Percentiles rank a stretch among this genome's conserved stretches.
Conservation (phyloP, 2,113 vertebrate genomes). For the Tor tambroides region DNA sequence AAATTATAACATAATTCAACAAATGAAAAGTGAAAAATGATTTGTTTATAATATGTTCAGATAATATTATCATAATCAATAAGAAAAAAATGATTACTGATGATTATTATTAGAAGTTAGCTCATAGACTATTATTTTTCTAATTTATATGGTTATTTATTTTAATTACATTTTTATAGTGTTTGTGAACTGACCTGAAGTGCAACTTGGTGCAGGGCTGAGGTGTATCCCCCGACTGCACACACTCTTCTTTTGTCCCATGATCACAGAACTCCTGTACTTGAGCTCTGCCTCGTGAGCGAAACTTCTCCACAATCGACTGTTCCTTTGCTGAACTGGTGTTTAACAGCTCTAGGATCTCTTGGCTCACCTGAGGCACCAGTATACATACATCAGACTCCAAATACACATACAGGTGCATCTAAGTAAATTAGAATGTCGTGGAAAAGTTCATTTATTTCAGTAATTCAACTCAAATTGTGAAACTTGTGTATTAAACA, state of each 20-base stretch:
- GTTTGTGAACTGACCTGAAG: constrained; percentile 80
- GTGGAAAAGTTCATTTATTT: too few species aligned
- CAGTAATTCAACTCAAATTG: too few species aligned
- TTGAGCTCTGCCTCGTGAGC: constrained; percentile 89
- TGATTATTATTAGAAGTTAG: background rate
- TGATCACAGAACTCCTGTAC: constrained; percentile 95
- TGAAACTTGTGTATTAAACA: too few species aligned
- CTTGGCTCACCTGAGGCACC: constrained; percentile 83
- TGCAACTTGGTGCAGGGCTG: constrained; percentile 89
- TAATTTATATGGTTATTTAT: background rate
- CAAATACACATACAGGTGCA: background rate
- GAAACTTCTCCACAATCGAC: constrained; percentile 93
- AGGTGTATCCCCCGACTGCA: constrained; percentile 82
- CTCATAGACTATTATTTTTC: background rate
- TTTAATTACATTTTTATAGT: background rate
- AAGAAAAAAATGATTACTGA: background rate
- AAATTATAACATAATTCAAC: background rate
- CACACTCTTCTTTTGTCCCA: constrained; percentile 92
- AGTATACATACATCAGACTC: background rate
- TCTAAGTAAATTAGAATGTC: too few species aligned
- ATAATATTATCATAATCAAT: background rate
- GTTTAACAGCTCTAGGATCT: constrained; percentile 91
- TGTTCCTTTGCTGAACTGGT: constrained; percentile 93
- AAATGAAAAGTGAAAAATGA: background rate
- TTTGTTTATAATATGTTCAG: background rate